A percentile compares a stretch with the other conserved stretches of the same genome.
These are phyloP conservation scores for Neotoxoptera formosana DNA, from an alignment of 1,140 invertebrate genomes.

Conservation along the genomic window DNA sequence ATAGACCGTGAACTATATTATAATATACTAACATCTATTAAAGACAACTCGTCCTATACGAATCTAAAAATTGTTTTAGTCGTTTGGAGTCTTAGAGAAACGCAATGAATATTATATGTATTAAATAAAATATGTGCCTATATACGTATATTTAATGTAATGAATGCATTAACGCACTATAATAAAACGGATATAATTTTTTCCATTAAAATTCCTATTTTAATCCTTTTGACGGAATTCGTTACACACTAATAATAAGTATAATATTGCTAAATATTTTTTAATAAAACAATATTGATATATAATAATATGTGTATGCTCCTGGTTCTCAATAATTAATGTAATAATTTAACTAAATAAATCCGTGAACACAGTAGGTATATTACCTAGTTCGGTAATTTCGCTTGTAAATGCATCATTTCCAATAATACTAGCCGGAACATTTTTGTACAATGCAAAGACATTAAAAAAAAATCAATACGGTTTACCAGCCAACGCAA, in stretches of 20 bases:
- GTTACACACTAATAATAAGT: neutral
- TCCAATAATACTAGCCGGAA: neutral
- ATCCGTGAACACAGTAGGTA: neutral
- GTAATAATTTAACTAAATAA: neutral
- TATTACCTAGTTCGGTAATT: neutral
- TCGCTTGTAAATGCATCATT: neutral
- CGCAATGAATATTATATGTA: too few relatives aligned
- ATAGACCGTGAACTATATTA: neutral
- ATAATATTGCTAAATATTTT: neutral
- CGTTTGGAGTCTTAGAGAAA: too few relatives aligned
- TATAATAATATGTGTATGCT: neutral
- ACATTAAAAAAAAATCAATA: constrained; percentile 30
- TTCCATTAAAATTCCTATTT: too few relatives aligned
- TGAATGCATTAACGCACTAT: too few relatives aligned
- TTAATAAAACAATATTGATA: neutral
- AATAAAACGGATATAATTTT: too few relatives aligned
- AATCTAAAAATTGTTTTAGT: too few relatives aligned
- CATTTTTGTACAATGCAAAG: neutral
- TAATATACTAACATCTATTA: too few relatives aligned
- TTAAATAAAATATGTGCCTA: too few relatives aligned
- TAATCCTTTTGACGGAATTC: neutral
- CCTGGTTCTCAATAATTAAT: neutral
- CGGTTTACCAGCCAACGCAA: neutral
- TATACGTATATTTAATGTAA: too few relatives aligned
- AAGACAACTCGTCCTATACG: too few relatives aligned